Conservation (phyloP, 1,140 invertebrate genomes). For the Eriocheir sinensis region DNA sequence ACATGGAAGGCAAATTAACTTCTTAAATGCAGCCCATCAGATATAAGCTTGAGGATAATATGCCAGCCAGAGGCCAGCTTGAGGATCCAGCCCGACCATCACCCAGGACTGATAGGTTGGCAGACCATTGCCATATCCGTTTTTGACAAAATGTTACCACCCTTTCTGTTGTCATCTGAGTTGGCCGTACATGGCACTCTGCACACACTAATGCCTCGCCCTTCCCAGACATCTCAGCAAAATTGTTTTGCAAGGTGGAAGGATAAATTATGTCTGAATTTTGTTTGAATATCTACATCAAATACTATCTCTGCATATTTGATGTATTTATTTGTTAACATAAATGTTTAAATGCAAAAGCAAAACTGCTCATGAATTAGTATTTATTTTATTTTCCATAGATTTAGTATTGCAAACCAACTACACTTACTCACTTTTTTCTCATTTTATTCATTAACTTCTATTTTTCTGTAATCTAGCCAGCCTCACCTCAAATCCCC, state of each 20-base stretch:
- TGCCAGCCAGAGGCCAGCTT: background rate
- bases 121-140: background rate
- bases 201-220: background rate
- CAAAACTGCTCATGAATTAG: background rate
- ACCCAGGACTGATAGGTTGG: background rate
- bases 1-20: slow-evolving; percentile 15
- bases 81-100: background rate
- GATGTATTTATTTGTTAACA: slow-evolving; percentile 6
- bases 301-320: background rate
- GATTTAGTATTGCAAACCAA: slow-evolving; percentile 13
- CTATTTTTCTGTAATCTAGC: background rate
- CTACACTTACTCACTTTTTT: background rate
- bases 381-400: slow-evolving; percentile 47
- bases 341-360: background rate
- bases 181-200: no score
- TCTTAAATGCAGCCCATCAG: background rate
- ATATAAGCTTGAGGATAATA: background rate
- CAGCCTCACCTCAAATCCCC: background rate
- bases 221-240: background rate
- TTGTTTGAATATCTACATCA: slow-evolving; percentile 20
- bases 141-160: background rate
- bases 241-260: background rate
- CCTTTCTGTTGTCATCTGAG: background rate
- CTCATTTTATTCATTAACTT: background rate
- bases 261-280: background rate